Percentiles rank a stretch among this genome's conserved stretches.
Evolutionary conservation across 2,113 vertebrate species (phyloP).

Genomic region (Odocoileus virginianus): DNA sequence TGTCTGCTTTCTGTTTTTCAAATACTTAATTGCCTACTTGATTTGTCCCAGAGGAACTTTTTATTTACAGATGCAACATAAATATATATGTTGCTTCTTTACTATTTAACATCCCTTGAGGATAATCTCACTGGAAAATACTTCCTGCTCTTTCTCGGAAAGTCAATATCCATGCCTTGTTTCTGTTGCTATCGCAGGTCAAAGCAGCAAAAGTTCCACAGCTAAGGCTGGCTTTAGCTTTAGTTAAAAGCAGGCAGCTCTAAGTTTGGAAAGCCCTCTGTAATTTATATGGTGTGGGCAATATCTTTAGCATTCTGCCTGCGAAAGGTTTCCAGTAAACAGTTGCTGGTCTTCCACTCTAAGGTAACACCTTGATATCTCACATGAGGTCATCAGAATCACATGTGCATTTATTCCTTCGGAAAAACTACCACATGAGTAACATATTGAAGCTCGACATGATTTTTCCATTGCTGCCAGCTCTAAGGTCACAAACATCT

Average conservation of each 20-base stretch:
- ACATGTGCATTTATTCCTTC: constrained; percentile 68
- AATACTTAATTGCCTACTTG: constrained; percentile 73
- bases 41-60: constrained; percentile 34
- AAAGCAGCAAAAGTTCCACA: neutral
- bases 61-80: constrained; percentile 59
- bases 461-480: constrained; percentile 60
- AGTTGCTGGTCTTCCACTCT: constrained; percentile 62
- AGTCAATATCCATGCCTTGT: neutral
- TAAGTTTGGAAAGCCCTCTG: neutral
- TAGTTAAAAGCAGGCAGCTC: neutral
- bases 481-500: constrained; percentile 55
- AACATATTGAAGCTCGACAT: constrained; percentile 22
- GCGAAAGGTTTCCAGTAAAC: constrained; percentile 36
- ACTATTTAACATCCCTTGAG: constrained; percentile 36
- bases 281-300: constrained; percentile 41
- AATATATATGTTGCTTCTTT: neutral
- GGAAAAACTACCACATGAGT: constrained; percentile 64
- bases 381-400: constrained; percentile 72
- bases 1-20: constrained; percentile 73
- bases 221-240: neutral
- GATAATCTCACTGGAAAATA: constrained; percentile 24
- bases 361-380: constrained; percentile 76
- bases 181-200: constrained; percentile 11
- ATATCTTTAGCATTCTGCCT: neutral
- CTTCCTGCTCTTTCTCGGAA: neutral